These are phyloP conservation scores for Rissa tridactyla DNA, from an alignment of 2,113 vertebrate genomes.

Conservation along the genomic window DNA sequence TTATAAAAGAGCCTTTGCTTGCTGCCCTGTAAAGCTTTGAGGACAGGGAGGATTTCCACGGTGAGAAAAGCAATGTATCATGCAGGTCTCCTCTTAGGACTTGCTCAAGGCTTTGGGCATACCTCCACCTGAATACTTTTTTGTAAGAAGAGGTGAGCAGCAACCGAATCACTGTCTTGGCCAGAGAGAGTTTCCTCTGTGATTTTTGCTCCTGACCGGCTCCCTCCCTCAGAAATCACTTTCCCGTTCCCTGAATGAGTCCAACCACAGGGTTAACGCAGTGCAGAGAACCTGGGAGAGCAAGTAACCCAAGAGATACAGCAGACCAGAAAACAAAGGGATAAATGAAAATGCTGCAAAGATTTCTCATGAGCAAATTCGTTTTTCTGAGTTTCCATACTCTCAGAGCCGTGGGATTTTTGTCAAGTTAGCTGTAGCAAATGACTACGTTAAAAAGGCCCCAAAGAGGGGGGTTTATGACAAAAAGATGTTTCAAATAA, in stretches of 20 bases:
- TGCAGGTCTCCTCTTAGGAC: not conserved
- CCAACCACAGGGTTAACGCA: not conserved
- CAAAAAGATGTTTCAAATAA: not conserved
- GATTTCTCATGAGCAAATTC: not conserved
- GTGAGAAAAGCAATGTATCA: not conserved
- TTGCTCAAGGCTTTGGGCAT: not conserved
- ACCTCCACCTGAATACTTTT: not conserved
- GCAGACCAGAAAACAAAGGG: not conserved
- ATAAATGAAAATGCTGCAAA: not conserved
- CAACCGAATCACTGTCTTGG: rapidly evolving
- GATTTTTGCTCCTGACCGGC: not conserved
- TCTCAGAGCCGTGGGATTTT: not conserved
- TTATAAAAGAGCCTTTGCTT: not conserved
- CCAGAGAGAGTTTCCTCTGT: not conserved
- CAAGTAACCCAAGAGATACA: not conserved
- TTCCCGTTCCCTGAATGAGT: not conserved
- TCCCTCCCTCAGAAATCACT: not conserved
- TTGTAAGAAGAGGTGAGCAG: not conserved
- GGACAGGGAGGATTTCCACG: not conserved
- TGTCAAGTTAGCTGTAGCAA: not conserved
- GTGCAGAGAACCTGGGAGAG: not conserved
- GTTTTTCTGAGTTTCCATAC: not conserved
- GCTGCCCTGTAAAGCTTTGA: not conserved
- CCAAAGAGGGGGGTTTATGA: not conserved
- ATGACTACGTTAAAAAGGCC: not conserved